phyloP scores from a whole-genome alignment of 2,113 vertebrate species.

The Rhagologus leucostigma region DNA sequence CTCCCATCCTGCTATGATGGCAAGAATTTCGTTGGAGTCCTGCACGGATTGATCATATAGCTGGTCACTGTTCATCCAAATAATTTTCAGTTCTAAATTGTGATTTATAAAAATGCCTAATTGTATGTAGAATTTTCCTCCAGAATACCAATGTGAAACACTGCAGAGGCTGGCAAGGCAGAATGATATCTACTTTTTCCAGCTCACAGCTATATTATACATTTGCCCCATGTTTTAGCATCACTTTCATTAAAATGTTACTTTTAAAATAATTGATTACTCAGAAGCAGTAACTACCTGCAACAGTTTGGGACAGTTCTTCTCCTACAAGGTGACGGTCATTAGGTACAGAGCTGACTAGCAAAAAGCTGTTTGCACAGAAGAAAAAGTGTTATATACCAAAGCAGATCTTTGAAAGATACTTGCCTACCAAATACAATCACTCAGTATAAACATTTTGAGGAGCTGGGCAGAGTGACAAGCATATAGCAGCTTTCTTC shows the following conservation, averaged over 20 bases:
- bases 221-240: background rate
- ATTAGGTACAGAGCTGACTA: background rate
- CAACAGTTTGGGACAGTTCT: background rate
- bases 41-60: background rate
- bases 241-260: background rate
- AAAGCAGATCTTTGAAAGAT: background rate
- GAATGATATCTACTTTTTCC: background rate
- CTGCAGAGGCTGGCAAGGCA: background rate
- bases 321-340: background rate
- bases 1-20: background rate
- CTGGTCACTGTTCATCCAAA: background rate
- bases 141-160: background rate
- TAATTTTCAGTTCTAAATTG: background rate
- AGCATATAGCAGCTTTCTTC: background rate
- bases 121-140: background rate
- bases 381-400: background rate
- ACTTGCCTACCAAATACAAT: background rate
- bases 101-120: background rate
- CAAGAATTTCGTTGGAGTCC: background rate
- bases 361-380: background rate
- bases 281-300: background rate
- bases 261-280: background rate
- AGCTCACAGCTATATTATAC: background rate
- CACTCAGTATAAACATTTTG: background rate
- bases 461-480: background rate